Conservation (phyloP, 2,888 invertebrate genomes). For the Ptycholaimellus sp. region DNA sequence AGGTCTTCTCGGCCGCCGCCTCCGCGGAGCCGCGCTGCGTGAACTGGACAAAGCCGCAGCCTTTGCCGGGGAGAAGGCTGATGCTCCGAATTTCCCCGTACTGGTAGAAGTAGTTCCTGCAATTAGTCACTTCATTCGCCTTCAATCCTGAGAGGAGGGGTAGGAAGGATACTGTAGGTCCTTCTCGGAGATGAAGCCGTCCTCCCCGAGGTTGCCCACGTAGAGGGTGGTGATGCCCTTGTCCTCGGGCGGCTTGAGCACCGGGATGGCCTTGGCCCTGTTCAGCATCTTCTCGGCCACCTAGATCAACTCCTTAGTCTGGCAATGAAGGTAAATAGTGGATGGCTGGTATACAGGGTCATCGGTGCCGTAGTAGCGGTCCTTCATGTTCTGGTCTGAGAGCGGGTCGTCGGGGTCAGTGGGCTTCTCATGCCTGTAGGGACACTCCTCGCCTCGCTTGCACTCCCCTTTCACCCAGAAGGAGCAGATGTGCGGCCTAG, state of each 20-base stretch:
- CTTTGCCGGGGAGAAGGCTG: conserved; percentile 64
- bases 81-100: conserved; percentile 88
- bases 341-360: too few species aligned
- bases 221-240: conserved; percentile 83
- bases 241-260: conserved; percentile 80
- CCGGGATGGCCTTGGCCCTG: conserved; percentile 72
- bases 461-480: conserved; percentile 98
- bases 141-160: too few species aligned
- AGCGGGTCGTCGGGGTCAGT: conserved; percentile 88
- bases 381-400: conserved; percentile 81
- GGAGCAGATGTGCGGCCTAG: conserved; percentile 80
- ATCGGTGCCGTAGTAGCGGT: conserved; percentile 72
- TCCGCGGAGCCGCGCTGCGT: conserved; percentile 70
- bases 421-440: conserved; percentile 75
- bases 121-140: conserved; percentile 34
- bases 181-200: conserved; percentile 49
- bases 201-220: conserved; percentile 73
- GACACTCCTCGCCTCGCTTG: conserved; percentile 79
- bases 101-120: conserved; percentile 82
- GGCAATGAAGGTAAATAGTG: too few species aligned
- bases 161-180: conserved; percentile 37
- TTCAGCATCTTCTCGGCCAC: conserved; percentile 77
- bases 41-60: conserved; percentile 85
- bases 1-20: conserved; percentile 74
- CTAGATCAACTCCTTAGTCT: too few species aligned